These are phyloP conservation scores for Manis crassicaudata DNA, from an alignment of 2,797 vertebrate species.

Conservation along the genomic window DNA sequence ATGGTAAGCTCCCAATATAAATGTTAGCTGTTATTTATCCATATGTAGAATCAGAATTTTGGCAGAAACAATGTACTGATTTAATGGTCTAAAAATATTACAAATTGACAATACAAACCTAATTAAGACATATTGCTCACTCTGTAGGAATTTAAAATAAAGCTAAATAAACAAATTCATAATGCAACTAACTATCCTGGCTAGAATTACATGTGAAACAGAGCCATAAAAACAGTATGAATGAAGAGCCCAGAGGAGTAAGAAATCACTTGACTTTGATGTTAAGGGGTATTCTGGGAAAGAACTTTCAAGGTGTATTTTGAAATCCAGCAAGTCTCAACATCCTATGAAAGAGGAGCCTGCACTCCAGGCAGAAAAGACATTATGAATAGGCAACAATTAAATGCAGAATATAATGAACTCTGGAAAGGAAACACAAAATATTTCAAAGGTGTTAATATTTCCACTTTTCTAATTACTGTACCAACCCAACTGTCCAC, in stretches of 20 bases:
- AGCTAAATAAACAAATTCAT: neutral
- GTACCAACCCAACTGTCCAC: neutral
- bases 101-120: neutral
- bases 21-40: neutral
- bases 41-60: neutral
- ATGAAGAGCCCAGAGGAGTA: neutral
- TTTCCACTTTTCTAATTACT: neutral
- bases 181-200: neutral
- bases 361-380: neutral
- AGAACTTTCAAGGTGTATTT: neutral
- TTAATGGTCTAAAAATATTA: neutral
- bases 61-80: neutral
- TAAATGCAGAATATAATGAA: neutral
- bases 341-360: neutral
- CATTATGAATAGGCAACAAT: neutral
- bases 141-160: neutral
- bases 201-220: slow-evolving; percentile 5
- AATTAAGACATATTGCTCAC: neutral
- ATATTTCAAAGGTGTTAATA: neutral
- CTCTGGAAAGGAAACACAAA: neutral
- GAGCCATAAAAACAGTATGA: neutral
- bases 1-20: neutral
- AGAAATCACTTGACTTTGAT: neutral
- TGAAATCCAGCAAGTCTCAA: neutral
- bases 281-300: neutral